Conservation (phyloP, 2,113 vertebrate species). For the Oostethus manadensis region DNA sequence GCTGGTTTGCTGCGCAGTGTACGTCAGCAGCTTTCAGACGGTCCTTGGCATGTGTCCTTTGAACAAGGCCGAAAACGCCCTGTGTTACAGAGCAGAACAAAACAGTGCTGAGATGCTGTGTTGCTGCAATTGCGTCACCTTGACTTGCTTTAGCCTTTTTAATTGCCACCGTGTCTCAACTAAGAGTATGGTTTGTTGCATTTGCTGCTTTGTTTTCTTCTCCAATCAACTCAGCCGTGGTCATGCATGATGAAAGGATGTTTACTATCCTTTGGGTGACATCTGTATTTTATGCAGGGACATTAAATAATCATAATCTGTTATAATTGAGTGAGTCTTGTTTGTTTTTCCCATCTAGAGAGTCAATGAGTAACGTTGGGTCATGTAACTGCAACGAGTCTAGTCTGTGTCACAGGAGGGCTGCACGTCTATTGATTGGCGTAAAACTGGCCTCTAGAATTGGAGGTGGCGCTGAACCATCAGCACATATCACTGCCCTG, state of each 20-base stretch:
- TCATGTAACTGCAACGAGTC: constrained; percentile 8
- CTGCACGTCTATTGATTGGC: constrained; percentile 27
- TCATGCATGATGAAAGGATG: not conserved
- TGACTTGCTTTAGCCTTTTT: constrained; percentile 29
- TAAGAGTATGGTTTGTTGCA: constrained; percentile 11
- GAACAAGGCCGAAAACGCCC: constrained; percentile 32
- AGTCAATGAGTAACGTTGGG: not conserved
- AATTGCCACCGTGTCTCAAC: constrained; percentile 35
- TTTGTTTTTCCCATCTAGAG: not conserved
- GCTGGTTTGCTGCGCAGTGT: constrained; percentile 21
- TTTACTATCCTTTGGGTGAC: not conserved
- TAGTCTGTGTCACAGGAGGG: not conserved
- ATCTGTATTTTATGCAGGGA: not conserved
- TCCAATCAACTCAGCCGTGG: not conserved
- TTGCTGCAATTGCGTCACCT: constrained; percentile 45
- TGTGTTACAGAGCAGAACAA: constrained; percentile 22
- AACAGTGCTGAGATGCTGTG: constrained; percentile 27
- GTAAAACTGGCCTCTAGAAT: constrained; percentile 42
- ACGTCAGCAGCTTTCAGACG: constrained; percentile 30
- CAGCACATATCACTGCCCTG: constrained; percentile 25
- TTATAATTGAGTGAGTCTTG: no score
- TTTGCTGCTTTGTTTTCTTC: constrained; percentile 4
- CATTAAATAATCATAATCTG: not conserved
- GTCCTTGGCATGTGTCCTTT: constrained; percentile 31
- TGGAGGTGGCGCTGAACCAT: constrained; percentile 36